phyloP scores from a whole-genome alignment of 1,140 invertebrate species.

The Drosophila paulistorum region DNA sequence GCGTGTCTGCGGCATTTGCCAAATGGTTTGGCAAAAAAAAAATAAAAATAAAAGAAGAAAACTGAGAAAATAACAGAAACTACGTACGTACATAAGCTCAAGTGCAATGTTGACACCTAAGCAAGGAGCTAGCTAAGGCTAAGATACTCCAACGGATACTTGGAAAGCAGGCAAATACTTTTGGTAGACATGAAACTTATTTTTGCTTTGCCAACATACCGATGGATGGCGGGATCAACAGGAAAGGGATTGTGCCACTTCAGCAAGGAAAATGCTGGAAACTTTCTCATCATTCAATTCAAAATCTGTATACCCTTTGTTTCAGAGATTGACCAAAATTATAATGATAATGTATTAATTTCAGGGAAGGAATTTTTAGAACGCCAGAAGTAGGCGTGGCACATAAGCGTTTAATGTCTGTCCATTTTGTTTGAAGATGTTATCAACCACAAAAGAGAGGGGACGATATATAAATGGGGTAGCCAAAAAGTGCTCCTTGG shows the following conservation, averaged over 20 bases:
- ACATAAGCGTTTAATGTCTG: not conserved
- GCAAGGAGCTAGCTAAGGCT: constrained; percentile 42
- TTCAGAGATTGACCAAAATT: no score
- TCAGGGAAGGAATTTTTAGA: no score
- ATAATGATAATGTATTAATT: no score
- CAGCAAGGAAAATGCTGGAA: not conserved
- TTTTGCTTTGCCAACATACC: not conserved
- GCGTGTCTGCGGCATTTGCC: constrained; percentile 47
- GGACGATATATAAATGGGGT: not conserved
- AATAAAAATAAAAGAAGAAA: constrained; percentile 33
- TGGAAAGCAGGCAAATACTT: constrained; percentile 54
- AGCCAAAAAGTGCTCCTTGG: not conserved
- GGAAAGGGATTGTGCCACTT: not conserved
- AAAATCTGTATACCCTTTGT: not conserved
- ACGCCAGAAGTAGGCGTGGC: not conserved
- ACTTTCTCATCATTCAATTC: not conserved
- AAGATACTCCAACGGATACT: constrained; percentile 18
- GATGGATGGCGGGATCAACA: not conserved
- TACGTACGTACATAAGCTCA: constrained; percentile 42
- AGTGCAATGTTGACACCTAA: constrained; percentile 65
- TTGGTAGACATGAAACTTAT: constrained; percentile 14
- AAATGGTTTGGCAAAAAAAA: constrained; percentile 62
- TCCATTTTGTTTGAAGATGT: no score
- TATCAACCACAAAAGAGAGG: not conserved
- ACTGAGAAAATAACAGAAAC: not conserved